A percentile compares a stretch with the other conserved stretches of the same genome.
phyloP scores from a whole-genome alignment of 1,140 invertebrate genomes.

The Vanessa tameamea region DNA sequence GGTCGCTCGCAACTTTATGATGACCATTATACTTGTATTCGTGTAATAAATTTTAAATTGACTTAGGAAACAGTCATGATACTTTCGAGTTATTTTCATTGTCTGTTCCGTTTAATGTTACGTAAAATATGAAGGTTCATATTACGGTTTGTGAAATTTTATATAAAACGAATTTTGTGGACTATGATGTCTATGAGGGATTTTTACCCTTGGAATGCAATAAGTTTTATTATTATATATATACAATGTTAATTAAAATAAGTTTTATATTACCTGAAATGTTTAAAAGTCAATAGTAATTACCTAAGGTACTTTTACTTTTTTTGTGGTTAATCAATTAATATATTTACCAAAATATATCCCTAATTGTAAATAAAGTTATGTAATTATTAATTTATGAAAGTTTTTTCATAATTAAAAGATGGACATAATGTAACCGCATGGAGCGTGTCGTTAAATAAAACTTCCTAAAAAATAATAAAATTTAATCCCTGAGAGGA shows the following conservation, averaged over 20 bases:
- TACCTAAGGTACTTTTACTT: too few species aligned
- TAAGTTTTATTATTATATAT: neutral
- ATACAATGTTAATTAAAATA: neutral
- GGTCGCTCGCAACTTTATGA: slow-evolving; percentile 48
- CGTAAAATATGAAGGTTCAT: slow-evolving; percentile 28
- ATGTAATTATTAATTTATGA: too few species aligned
- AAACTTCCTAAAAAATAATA: too few species aligned
- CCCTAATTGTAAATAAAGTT: too few species aligned
- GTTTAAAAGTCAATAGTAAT: too few species aligned
- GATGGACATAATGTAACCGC: too few species aligned
- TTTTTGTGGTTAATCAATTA: too few species aligned
- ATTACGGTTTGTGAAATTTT: slow-evolving; percentile 6
- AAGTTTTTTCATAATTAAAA: too few species aligned
- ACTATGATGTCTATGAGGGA: neutral
- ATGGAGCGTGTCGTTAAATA: too few species aligned
- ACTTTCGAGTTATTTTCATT: slow-evolving; percentile 34
- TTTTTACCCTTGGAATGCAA: neutral
- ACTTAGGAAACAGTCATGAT: slow-evolving; percentile 44
- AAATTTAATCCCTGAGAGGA: too few species aligned
- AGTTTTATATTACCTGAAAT: too few species aligned
- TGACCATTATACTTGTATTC: slow-evolving; percentile 52
- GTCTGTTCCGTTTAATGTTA: slow-evolving; percentile 32
- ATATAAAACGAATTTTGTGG: neutral
- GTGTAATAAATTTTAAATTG: slow-evolving; percentile 52
- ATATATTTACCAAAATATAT: too few species aligned